Conservation (phyloP, 2,797 vertebrate species). For the Phylloscopus collybita region DNA sequence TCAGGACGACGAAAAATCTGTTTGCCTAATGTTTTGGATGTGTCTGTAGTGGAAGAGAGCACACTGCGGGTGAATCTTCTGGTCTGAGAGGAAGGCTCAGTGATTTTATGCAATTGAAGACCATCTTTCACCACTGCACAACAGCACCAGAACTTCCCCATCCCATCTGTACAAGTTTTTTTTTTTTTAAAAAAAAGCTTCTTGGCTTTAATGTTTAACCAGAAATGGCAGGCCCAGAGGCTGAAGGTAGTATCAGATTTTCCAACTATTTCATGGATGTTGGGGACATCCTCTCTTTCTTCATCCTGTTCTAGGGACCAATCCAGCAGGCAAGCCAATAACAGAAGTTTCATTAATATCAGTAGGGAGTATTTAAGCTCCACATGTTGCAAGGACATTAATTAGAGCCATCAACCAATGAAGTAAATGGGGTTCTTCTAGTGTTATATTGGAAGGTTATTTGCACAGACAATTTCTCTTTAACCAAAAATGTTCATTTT, state of each 20-base stretch:
- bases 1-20: background rate
- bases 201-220: background rate
- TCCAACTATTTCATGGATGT: background rate
- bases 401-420: background rate
- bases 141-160: background rate
- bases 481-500: background rate
- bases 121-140: background rate
- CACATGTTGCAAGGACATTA: background rate
- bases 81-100: background rate
- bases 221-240: background rate
- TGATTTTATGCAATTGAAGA: background rate
- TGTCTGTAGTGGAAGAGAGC: background rate
- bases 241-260: background rate
- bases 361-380: background rate
- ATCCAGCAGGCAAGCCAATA: background rate
- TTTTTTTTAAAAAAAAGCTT: background rate
- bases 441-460: background rate
- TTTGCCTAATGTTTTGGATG: fast-evolving
- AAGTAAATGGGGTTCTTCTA: background rate
- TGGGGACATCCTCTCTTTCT: background rate
- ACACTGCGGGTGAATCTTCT: background rate
- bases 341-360: background rate
- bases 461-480: background rate
- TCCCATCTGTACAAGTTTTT: no score
- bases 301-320: background rate